A percentile compares a stretch with the other conserved stretches of the same genome.
phyloP scores from a whole-genome alignment of 2,888 invertebrate species.

The Dryocosmus kuriphilus region DNA sequence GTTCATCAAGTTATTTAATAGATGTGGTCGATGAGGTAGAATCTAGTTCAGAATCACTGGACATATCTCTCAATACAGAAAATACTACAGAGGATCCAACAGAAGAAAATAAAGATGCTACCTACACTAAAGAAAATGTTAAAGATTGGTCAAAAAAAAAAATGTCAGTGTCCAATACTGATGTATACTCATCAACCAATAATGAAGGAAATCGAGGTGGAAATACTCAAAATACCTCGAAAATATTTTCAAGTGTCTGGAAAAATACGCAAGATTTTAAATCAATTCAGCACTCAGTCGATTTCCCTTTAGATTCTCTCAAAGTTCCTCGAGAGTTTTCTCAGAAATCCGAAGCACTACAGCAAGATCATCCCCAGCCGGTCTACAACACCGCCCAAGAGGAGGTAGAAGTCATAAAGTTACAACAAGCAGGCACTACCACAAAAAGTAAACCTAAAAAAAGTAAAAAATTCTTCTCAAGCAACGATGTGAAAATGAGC shows the following conservation, averaged over 20 bases:
- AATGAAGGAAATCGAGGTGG: neutral
- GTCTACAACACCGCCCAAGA: slow-evolving; percentile 76
- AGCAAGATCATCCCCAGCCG: slow-evolving; percentile 76
- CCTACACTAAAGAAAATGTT: neutral
- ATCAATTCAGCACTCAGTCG: neutral
- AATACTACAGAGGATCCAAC: neutral
- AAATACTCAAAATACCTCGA: too few relatives aligned
- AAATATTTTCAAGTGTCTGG: neutral
- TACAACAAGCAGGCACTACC: slow-evolving; percentile 69
- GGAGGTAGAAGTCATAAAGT: slow-evolving; percentile 78
- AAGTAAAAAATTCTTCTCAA: neutral
- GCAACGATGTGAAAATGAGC: slow-evolving; percentile 44
- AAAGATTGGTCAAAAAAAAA: neutral
- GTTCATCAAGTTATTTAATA: neutral
- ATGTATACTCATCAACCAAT: neutral
- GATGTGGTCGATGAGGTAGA: neutral
- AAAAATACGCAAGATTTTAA: neutral
- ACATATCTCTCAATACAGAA: neutral
- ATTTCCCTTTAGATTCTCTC: neutral
- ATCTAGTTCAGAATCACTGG: neutral
- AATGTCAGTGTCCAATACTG: neutral
- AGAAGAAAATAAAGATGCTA: neutral
- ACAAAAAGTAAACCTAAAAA: neutral
- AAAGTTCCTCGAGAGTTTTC: neutral
- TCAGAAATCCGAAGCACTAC: slow-evolving; percentile 72